Evolutionary conservation across 2,113 vertebrate species (phyloP).

Genomic region (Cyanoderma ruficeps): DNA sequence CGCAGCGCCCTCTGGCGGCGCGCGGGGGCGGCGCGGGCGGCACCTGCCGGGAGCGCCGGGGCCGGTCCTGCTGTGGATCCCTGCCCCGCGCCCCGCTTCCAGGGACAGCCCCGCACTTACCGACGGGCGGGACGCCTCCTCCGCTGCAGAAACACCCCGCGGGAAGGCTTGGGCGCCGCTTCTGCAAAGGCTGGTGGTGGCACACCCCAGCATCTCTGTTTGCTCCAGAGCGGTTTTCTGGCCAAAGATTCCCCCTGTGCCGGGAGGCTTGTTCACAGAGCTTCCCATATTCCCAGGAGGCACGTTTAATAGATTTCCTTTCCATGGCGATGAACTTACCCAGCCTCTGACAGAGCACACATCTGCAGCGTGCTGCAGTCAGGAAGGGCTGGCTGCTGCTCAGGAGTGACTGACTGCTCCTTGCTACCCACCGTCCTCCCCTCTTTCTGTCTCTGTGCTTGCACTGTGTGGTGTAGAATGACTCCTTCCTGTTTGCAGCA

Average conservation of each 20-base stretch:
- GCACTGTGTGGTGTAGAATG: background rate
- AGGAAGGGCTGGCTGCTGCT: background rate
- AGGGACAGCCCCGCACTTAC: accelerated
- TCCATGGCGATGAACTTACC: background rate
- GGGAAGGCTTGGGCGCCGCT: accelerated
- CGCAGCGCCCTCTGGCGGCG: background rate
- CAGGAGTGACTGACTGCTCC: background rate
- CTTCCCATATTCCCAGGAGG: background rate
- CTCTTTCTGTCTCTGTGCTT: background rate
- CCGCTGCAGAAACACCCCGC: background rate
- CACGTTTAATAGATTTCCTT: background rate
- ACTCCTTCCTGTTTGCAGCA: background rate
- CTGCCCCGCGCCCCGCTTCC: background rate
- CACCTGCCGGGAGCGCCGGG: background rate
- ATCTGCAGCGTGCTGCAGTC: too few species aligned
- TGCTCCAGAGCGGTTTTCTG: background rate
- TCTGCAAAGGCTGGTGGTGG: background rate
- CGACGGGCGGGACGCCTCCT: background rate
- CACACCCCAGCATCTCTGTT: background rate
- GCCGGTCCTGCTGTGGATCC: accelerated
- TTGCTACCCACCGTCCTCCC: background rate
- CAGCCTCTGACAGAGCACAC: background rate
- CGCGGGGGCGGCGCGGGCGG: background rate
- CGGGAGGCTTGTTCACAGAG: background rate
- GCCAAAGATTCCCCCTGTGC: background rate